Base-by-base conservation (phyloP, 1,140 invertebrate species). In the Pseudomyrmex cubaensis region DNA sequence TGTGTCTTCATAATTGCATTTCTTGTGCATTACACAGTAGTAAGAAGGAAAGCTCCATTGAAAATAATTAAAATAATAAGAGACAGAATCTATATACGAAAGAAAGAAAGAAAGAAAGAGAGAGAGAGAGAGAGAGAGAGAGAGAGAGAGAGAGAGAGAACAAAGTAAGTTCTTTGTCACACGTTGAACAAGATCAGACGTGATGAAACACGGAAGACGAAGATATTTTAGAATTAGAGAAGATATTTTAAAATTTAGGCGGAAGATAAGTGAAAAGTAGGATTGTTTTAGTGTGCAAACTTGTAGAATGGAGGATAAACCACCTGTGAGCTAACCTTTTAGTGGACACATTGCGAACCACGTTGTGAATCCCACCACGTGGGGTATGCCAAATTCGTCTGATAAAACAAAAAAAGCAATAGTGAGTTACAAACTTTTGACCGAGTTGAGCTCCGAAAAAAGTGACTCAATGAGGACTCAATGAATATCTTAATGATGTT, bases 351-450 rank as follows among this genome's bases (percentile, higher is more conserved):
- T 94, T 83, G 95, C 93, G 91, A 95, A 94, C 95, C 95, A 95
- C 86, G 95, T 94, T 69, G 95, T 95, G 92, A 95, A 95, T 92
- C 95, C 95, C 91, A 95, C 94, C 90, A 94, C 93, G 91, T 95
- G 94, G 69, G 94, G 93, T 80, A 94, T 90, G 82, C 89, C 90
- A 84, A 90, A 90, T 86, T 93, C 91, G 89, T 91, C 93, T 93
- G 73, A 86, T 63, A 87, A 87, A 83, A 91, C 57, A 91, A 89
- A 70, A 85, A 85, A 87, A 70, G 72, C 54, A 54, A 17, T 59
- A 54, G 35, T 78, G 46, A 78, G 44, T 80, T 59, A 70, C n/a
- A 70, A 59, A 80, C 72, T 80, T 80, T 72, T 12, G 20, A 72
- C 20, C 66, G 35, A 44, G 10, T 72, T 20, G 64, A 59, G 20